Evolutionary conservation across 2,113 vertebrate species (phyloP).

Genomic region (Pluvialis apricaria): DNA sequence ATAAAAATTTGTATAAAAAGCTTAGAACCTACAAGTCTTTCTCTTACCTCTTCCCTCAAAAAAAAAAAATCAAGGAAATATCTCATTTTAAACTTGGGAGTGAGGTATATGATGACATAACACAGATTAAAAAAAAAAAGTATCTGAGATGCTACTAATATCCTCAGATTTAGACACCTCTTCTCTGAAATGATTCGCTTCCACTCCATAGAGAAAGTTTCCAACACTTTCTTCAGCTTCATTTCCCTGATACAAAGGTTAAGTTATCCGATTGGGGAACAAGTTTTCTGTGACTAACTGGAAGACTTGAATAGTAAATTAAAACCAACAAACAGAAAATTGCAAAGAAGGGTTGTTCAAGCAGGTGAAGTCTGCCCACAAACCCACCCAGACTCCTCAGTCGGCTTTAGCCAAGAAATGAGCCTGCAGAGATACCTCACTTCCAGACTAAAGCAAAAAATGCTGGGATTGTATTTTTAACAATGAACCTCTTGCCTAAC

Average conservation of each 20-base stretch:
- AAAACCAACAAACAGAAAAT: neutral
- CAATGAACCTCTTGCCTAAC: neutral
- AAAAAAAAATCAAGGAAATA: neutral
- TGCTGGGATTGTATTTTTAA: neutral
- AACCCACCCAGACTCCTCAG: neutral
- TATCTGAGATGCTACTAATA: neutral
- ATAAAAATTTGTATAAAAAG: neutral
- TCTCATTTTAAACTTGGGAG: neutral
- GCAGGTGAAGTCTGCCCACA: neutral
- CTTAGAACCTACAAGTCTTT: neutral
- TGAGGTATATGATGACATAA: no score
- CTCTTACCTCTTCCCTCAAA: neutral
- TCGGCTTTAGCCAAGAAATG: accelerated
- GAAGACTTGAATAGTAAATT: neutral
- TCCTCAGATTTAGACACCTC: neutral
- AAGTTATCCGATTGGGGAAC: neutral
- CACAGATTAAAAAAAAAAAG: neutral
- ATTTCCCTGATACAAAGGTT: neutral
- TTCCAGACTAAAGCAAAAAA: neutral
- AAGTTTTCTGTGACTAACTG: neutral
- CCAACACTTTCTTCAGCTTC: neutral
- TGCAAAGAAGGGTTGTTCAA: neutral
- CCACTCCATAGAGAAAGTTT: neutral
- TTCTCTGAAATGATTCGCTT: neutral
- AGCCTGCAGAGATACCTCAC: neutral